Conservation (phyloP, 2,113 vertebrate genomes). For the Indicator maculatus region DNA sequence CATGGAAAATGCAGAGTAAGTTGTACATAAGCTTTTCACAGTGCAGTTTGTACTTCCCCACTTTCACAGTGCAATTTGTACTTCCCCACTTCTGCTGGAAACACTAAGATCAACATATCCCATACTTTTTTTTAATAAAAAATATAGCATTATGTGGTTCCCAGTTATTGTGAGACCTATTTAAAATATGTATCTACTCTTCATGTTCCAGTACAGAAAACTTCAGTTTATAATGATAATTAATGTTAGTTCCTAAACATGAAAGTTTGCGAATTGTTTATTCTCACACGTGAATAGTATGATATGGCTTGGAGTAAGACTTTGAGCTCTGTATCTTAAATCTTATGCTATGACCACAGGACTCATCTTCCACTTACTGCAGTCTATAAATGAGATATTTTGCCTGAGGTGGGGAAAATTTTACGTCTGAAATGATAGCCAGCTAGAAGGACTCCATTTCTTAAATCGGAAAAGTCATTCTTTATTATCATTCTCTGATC, state of each 20-base stretch:
- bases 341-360: background rate
- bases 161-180: background rate
- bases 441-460: background rate
- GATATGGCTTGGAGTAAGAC: background rate
- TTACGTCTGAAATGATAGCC: background rate
- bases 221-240: background rate
- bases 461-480: slow-evolving; percentile 12
- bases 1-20: background rate
- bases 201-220: background rate
- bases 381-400: background rate
- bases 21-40: background rate
- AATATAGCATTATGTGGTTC: background rate
- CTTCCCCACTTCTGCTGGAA: background rate
- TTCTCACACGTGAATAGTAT: background rate
- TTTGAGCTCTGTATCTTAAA: background rate
- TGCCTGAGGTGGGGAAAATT: background rate
- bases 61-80: background rate
- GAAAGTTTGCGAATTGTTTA: background rate
- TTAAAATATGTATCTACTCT: background rate
- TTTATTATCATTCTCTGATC: slow-evolving; percentile 5
- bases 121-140: background rate
- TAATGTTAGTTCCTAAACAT: background rate
- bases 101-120: background rate
- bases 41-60: background rate
- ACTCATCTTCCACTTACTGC: background rate